Percentiles rank a stretch among this genome's conserved stretches.
Conservation (phyloP, 2,113 vertebrate genomes). For the Ageneiosus marmoratus region DNA sequence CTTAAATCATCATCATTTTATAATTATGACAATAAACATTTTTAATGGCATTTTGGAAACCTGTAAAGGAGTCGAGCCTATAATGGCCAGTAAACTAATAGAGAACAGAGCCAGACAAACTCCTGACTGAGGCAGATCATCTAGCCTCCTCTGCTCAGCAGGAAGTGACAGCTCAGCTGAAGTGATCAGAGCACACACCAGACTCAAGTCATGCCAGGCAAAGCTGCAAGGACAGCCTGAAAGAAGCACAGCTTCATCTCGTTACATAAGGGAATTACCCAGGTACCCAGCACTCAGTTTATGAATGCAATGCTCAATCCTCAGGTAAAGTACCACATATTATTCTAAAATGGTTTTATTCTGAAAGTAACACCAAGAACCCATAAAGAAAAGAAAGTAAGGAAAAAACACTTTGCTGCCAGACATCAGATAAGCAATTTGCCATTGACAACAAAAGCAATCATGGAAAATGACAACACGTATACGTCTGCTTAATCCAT, state of each 20-base stretch:
- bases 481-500: background rate
- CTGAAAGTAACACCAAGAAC: background rate
- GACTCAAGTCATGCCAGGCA: background rate
- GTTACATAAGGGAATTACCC: conserved; percentile 4
- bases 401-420: background rate
- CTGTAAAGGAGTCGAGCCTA: background rate
- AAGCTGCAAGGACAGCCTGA: conserved; percentile 59
- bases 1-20: no score
- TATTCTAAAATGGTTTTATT: background rate
- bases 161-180: conserved; percentile 3
- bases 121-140: conserved; percentile 19
- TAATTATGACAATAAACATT: background rate
- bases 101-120: background rate
- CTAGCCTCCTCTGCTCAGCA: background rate
- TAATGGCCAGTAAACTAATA: background rate
- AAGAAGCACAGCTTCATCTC: conserved; percentile 45
- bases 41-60: background rate
- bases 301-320: no score
- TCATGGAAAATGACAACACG: background rate
- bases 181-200: background rate
- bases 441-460: background rate
- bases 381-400: background rate
- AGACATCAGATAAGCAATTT: background rate
- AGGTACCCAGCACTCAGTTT: background rate
- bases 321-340: background rate